phyloP scores from a whole-genome alignment of 1,140 invertebrate genomes.

The Zaprionus gabonicus region DNA sequence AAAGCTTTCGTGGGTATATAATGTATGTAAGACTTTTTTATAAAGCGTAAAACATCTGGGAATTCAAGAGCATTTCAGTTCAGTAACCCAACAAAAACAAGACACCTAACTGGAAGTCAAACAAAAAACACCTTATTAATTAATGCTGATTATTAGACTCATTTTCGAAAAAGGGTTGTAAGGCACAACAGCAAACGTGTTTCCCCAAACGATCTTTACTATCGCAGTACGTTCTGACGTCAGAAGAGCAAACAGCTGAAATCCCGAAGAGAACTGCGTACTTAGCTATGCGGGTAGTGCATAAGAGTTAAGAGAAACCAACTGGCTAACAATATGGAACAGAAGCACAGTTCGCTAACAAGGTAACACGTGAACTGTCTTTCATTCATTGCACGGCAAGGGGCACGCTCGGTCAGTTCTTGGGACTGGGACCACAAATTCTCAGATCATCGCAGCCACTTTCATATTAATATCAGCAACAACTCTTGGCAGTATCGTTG shows the following conservation, averaged over 20 bases:
- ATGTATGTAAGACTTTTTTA: not conserved
- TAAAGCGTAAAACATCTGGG: not conserved
- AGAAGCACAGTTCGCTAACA: conserved; percentile 3
- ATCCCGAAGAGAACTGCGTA: conserved; percentile 12
- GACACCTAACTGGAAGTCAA: not conserved
- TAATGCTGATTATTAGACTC: conserved; percentile 6
- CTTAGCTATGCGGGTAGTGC: not conserved
- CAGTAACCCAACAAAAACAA: conserved; percentile 9
- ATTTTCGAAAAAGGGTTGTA: not conserved
- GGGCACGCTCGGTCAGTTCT: not conserved
- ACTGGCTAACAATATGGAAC: not conserved
- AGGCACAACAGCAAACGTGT: not conserved
- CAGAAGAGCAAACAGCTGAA: not conserved
- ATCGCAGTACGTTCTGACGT: not conserved
- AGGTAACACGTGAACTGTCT: conserved; percentile 5
- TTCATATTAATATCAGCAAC: conserved; percentile 31
- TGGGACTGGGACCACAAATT: not conserved
- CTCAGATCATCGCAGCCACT: conserved; percentile 2
- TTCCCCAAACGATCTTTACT: not conserved
- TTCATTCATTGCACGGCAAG: conserved; percentile 18
- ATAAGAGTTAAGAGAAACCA: conserved; percentile 6
- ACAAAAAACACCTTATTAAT: conserved; percentile 7
- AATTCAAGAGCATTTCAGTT: conserved; percentile 22
- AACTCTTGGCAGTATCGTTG: conserved; percentile 42
- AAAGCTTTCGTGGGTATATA: not conserved